phyloP scores from a whole-genome alignment of 1,140 invertebrate species.

The Drosophila bocqueti region DNA sequence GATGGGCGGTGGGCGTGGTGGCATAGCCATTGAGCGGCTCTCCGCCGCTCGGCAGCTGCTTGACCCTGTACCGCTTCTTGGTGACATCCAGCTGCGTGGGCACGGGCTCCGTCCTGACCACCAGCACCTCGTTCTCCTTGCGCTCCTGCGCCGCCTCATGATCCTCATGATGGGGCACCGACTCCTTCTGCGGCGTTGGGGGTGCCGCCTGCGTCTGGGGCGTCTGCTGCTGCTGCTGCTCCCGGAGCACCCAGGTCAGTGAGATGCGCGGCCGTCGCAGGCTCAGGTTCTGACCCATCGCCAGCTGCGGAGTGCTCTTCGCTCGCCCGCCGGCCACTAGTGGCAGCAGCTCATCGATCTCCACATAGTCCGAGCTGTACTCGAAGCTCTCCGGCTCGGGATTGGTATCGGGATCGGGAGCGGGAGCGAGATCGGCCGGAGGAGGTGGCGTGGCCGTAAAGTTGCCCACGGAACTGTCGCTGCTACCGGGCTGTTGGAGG shows the following conservation, averaged over 20 bases:
- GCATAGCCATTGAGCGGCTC: conserved; percentile 80
- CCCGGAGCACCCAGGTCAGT: conserved; percentile 89
- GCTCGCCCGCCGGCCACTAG: conserved; percentile 55
- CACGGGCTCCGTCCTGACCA: conserved; percentile 58
- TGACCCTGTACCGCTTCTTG: conserved; percentile 77
- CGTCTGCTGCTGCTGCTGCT: conserved; percentile 85
- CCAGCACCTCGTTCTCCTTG: conserved; percentile 42
- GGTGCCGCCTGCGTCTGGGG: conserved; percentile 40
- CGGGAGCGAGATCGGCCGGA: neutral
- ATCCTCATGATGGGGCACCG: conserved; percentile 8
- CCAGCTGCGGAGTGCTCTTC: conserved; percentile 77
- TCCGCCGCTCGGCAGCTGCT: conserved; percentile 62
- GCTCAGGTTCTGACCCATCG: conserved; percentile 87
- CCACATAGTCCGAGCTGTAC: conserved; percentile 80
- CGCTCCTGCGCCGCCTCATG: conserved; percentile 13
- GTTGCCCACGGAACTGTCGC: conserved; percentile 78
- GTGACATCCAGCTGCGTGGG: conserved; percentile 69
- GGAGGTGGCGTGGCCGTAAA: conserved; percentile 79
- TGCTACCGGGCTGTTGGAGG: conserved; percentile 72
- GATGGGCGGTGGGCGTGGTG: conserved; percentile 77
- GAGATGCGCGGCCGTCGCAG: conserved; percentile 89
- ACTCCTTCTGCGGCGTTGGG: conserved; percentile 63
- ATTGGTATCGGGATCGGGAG: neutral
- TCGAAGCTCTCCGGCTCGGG: conserved; percentile 45
- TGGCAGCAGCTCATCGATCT: conserved; percentile 77